Percentiles rank a stretch among this genome's conserved stretches.
Conservation (phyloP, 2,888 invertebrate genomes). For the Drosophila putrida region DNA sequence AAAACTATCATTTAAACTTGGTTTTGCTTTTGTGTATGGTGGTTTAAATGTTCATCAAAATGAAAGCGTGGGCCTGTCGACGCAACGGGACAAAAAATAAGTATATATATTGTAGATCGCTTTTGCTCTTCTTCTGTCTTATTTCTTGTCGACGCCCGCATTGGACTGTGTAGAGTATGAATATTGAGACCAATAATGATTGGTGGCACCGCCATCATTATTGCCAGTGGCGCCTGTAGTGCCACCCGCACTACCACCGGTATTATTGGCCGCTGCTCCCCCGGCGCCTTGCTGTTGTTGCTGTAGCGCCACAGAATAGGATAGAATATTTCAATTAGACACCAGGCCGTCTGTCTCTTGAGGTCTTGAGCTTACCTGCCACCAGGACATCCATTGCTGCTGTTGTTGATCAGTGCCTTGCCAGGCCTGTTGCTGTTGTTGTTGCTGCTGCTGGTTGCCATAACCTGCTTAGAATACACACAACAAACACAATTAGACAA, state of each 20-base stretch:
- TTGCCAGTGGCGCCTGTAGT: conserved; percentile 53
- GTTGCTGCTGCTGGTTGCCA: conserved; percentile 82
- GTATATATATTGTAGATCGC: not conserved
- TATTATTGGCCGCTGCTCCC: conserved; percentile 57
- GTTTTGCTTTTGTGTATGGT: conserved; percentile 37
- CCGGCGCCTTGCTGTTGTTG: conserved; percentile 62
- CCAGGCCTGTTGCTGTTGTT: conserved; percentile 83
- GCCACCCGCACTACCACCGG: conserved; percentile 43
- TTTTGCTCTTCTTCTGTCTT: too few species aligned
- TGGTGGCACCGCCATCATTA: conserved; percentile 75
- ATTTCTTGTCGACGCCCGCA: conserved; percentile 68
- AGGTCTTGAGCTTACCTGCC: conserved; percentile 80
- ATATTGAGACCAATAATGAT: conserved; percentile 85
- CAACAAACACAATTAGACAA: conserved; percentile 18
- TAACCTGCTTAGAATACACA: conserved; percentile 66
- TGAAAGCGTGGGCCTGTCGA: conserved; percentile 25
- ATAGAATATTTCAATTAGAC: not conserved
- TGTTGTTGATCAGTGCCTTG: conserved; percentile 83
- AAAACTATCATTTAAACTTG: conserved; percentile 67
- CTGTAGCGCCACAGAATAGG: conserved; percentile 16
- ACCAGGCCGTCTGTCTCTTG: not conserved
- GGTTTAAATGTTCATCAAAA: conserved; percentile 27
- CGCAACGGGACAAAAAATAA: not conserved
- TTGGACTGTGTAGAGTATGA: conserved; percentile 83
- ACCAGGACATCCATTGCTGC: conserved; percentile 85